Conservation (phyloP, 2,797 vertebrate species). For the Aplochiton taeniatus region DNA sequence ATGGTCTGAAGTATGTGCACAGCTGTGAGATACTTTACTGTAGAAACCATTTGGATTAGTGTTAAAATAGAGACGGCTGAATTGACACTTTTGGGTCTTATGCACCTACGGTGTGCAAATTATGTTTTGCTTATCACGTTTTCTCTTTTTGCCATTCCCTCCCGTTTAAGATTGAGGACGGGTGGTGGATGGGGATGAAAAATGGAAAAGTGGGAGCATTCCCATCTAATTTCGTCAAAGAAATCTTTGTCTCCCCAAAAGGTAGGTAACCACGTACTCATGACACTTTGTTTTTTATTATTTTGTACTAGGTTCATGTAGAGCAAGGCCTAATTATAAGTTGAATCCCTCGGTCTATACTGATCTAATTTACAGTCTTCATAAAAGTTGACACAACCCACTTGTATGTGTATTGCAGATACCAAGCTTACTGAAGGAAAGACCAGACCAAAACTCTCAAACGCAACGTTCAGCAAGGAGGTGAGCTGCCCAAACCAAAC, state of each 20-base stretch:
- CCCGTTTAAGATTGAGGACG: constrained; percentile 85
- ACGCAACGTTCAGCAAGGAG: constrained; percentile 73
- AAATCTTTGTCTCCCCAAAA: constrained; percentile 73
- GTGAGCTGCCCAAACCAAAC: constrained; percentile 38
- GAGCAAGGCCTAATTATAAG: too few species aligned
- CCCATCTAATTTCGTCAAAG: constrained; percentile 88
- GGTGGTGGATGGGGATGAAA: constrained; percentile 90
- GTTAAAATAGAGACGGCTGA: not conserved
- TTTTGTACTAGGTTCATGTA: too few species aligned
- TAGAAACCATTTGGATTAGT: not conserved
- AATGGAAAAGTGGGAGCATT: constrained; percentile 83
- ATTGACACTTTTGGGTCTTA: not conserved
- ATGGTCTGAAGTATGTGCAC: not conserved
- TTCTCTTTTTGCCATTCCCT: not conserved
- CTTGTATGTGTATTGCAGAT: constrained; percentile 57
- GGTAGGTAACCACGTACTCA: constrained; percentile 44
- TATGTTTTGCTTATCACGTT: not conserved
- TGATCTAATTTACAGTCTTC: too few species aligned
- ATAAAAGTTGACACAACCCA: not conserved
- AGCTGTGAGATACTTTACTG: not conserved
- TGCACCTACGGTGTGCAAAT: not conserved
- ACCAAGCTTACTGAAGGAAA: constrained; percentile 66
- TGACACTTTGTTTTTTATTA: not conserved
- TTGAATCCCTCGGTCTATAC: too few species aligned
- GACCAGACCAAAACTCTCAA: constrained; percentile 74